Percentiles rank a stretch among this genome's conserved stretches.
Evolutionary conservation across 2,797 vertebrate genomes (phyloP).

Genomic region (Gymnodraco acuticeps): DNA sequence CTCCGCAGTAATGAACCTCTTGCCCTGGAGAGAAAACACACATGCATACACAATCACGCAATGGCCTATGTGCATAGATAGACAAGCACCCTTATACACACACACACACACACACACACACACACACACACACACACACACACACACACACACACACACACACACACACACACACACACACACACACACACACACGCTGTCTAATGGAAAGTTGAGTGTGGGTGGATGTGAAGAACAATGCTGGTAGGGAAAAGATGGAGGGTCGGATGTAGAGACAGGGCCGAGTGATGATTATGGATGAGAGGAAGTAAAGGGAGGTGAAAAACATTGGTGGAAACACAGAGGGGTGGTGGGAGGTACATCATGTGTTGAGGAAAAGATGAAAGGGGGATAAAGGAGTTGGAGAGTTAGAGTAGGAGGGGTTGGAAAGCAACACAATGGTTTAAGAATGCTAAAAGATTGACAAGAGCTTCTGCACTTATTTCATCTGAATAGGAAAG

Average conservation of each 20-base stretch:
- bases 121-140: conserved; percentile 28
- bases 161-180: conserved; percentile 30
- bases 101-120: conserved; percentile 29
- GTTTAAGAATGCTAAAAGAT: conserved; percentile 32
- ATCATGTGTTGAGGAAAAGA: conserved; percentile 36
- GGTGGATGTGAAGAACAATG: conserved; percentile 51
- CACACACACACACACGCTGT: conserved; percentile 22
- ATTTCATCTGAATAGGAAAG: conserved; percentile 58
- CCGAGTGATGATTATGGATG: conserved; percentile 55
- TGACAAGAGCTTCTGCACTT: conserved; percentile 22
- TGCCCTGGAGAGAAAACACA: conserved; percentile 40
- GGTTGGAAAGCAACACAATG: conserved; percentile 28
- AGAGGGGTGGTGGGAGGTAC: conserved; percentile 20
- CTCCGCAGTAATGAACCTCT: conserved; percentile 56
- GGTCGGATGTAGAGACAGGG: conserved; percentile 48
- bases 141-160: conserved; percentile 29
- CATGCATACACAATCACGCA: background rate
- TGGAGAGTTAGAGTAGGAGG: conserved; percentile 46
- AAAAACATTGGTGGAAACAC: conserved; percentile 37
- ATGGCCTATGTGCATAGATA: conserved; percentile 28
- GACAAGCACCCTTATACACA: background rate
- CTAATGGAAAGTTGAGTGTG: conserved; percentile 54
- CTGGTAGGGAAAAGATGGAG: conserved; percentile 38
- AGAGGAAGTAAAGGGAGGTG: conserved; percentile 38
- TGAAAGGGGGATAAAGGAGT: conserved; percentile 54